Evolutionary conservation across 2,888 invertebrate genomes (phyloP).

Genomic region (Fabriciana adippe): DNA sequence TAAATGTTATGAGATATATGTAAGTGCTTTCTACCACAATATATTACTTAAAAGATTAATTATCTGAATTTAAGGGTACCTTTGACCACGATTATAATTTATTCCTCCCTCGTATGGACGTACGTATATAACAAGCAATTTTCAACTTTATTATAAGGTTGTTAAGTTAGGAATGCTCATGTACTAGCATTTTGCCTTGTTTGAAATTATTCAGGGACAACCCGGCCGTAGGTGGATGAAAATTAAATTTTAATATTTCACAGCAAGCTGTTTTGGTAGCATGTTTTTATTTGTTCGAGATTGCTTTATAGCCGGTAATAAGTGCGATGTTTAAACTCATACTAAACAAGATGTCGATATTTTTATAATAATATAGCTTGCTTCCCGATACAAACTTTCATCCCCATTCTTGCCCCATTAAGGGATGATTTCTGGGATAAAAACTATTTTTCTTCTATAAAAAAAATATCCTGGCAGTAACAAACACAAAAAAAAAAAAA

Average conservation of each 20-base stretch:
- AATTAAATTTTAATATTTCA: slow-evolving; percentile 44
- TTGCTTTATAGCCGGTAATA: slow-evolving; percentile 3
- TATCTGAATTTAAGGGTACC: slow-evolving; percentile 38
- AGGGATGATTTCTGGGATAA: too few species aligned
- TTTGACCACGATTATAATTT: slow-evolving; percentile 37
- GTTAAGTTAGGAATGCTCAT: slow-evolving; percentile 18
- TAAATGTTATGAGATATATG: neutral
- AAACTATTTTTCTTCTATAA: too few species aligned
- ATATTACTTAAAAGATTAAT: slow-evolving; percentile 39
- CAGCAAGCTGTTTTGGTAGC: slow-evolving; percentile 28
- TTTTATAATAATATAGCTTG: too few species aligned
- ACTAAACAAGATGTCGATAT: neutral
- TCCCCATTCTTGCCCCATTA: too few species aligned
- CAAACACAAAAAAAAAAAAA: too few species aligned
- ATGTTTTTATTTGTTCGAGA: slow-evolving; percentile 24
- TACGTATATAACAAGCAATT: neutral
- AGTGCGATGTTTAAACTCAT: neutral
- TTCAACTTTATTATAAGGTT: slow-evolving; percentile 19
- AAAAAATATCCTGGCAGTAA: too few species aligned
- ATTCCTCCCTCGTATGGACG: slow-evolving; percentile 28
- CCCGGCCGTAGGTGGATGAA: slow-evolving; percentile 34
- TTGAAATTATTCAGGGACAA: slow-evolving; percentile 38
- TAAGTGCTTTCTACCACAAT: slow-evolving; percentile 27
- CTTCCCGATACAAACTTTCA: too few species aligned
- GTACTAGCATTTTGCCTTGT: slow-evolving; percentile 22